Conservation (phyloP, 2,888 invertebrate genomes). For the Agriotes lineatus region DNA sequence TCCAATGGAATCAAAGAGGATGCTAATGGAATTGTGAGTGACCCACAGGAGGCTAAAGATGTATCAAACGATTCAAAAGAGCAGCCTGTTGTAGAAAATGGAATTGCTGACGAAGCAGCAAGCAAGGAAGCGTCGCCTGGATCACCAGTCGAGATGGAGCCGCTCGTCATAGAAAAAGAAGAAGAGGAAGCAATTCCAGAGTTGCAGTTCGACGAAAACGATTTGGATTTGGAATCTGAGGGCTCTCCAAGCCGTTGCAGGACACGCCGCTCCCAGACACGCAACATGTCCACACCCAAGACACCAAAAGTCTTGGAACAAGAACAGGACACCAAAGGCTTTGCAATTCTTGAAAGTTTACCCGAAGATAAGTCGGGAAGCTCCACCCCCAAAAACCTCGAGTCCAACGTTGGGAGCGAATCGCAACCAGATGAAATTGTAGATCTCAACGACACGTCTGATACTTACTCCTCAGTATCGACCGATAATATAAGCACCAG, state of each 20-base stretch:
- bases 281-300: conserved; percentile 63
- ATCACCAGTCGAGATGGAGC: background rate
- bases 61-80: too few relatives aligned
- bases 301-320: conserved; percentile 58
- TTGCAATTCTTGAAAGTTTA: conserved; percentile 11
- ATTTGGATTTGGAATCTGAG: conserved; percentile 57
- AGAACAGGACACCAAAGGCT: conserved; percentile 12
- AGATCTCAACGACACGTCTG: conserved; percentile 35
- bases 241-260: conserved; percentile 61
- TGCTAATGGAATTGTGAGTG: too few relatives aligned
- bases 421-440: conserved; percentile 25
- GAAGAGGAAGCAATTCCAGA: conserved; percentile 58
- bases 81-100: background rate
- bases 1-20: background rate
- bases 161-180: conserved; percentile 18
- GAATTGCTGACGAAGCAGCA: background rate
- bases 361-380: conserved; percentile 26
- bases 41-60: too few relatives aligned
- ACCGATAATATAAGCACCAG: conserved; percentile 55
- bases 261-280: conserved; percentile 61
- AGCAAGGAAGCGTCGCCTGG: background rate
- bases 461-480: conserved; percentile 37
- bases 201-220: conserved; percentile 60
- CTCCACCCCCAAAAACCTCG: conserved; percentile 6
- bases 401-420: conserved; percentile 16